phyloP scores from a whole-genome alignment of 1,140 invertebrate genomes.

The Hormaphis cornu region DNA sequence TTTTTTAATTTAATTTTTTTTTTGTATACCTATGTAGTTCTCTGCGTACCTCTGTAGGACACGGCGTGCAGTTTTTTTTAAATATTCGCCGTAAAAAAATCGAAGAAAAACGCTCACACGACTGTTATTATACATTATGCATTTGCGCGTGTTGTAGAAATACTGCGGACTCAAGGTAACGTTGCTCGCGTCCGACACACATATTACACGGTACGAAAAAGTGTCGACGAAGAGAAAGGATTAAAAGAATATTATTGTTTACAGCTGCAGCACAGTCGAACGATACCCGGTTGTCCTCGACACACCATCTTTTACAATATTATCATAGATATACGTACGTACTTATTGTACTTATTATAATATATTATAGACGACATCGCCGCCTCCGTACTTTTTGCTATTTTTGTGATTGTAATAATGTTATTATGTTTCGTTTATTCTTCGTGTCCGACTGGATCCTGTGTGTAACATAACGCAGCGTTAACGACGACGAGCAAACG shows the following conservation, averaged over 20 bases:
- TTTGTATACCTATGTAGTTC: too few species aligned
- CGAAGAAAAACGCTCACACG: background rate
- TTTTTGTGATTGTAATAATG: too few species aligned
- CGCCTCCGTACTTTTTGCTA: too few species aligned
- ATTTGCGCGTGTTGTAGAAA: background rate
- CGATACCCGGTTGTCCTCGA: slow-evolving; percentile 33
- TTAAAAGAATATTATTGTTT: background rate
- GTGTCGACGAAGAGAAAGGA: slow-evolving; percentile 11
- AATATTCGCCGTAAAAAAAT: slow-evolving; percentile 21
- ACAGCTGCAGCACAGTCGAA: too few species aligned
- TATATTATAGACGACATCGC: too few species aligned
- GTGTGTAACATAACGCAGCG: too few species aligned
- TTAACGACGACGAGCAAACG: too few species aligned
- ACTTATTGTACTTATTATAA: too few species aligned
- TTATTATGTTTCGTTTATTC: too few species aligned
- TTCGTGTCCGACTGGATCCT: too few species aligned
- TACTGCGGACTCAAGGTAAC: slow-evolving; percentile 24
- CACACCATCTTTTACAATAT: slow-evolving; percentile 30
- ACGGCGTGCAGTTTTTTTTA: too few species aligned
- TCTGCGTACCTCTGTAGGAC: too few species aligned
- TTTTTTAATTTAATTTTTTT: background rate
- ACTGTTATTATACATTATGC: background rate
- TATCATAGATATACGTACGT: background rate
- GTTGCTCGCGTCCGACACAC: background rate
- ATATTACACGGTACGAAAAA: background rate